These are phyloP conservation scores for Drosophila neonasuta DNA, from an alignment of 2,888 invertebrate genomes.

Conservation along the genomic window DNA sequence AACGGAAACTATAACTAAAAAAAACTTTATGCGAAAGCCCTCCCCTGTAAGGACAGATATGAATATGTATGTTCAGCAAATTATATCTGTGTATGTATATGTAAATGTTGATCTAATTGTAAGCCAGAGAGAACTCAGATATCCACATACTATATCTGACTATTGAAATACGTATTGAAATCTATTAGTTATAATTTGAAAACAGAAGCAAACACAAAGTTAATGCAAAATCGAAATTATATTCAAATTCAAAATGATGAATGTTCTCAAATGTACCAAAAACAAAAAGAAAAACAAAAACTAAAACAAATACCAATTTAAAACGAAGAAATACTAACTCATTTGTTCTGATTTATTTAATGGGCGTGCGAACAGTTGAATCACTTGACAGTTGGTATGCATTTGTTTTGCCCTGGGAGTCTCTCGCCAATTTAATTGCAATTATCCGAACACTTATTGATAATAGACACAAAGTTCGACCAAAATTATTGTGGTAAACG, in stretches of 20 bases:
- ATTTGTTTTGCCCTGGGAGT: not conserved
- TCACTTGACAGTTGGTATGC: not conserved
- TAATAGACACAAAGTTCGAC: not conserved
- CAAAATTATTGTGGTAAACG: not conserved
- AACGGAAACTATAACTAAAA: constrained; percentile 5
- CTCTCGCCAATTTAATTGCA: not conserved
- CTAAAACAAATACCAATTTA: constrained; percentile 33
- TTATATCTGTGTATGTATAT: constrained; percentile 69
- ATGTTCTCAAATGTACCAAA: constrained; percentile 74
- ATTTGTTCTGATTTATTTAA: constrained; percentile 1
- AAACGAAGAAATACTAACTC: constrained; percentile 11
- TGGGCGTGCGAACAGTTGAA: not conserved
- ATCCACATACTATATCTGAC: constrained; percentile 38
- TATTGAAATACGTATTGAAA: constrained; percentile 52
- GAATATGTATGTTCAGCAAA: constrained; percentile 40
- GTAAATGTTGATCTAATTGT: constrained; percentile 74
- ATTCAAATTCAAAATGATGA: constrained; percentile 67
- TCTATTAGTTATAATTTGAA: constrained; percentile 51
- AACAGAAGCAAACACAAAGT: constrained; percentile 21
- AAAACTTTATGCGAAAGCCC: constrained; percentile 14
- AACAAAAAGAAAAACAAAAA: constrained; percentile 28
- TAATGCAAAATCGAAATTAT: constrained; percentile 50
- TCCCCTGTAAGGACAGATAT: constrained; percentile 30
- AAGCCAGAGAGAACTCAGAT: constrained; percentile 57
- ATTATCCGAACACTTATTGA: not conserved